Evolutionary conservation across 2,888 invertebrate species (phyloP).

Genomic region (Cantharis flavilabris): DNA sequence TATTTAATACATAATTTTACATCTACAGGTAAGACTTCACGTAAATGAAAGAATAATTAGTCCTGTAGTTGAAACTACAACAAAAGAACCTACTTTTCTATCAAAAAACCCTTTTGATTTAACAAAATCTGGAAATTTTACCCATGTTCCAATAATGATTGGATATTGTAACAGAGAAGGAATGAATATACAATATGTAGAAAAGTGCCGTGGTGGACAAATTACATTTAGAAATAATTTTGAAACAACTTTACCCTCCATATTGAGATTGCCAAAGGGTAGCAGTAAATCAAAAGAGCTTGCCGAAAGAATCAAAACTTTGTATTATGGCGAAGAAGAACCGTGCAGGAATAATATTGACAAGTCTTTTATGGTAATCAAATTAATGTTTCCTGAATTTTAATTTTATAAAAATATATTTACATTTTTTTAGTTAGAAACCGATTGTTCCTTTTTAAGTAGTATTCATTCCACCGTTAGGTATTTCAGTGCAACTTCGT

Average conservation of each 20-base stretch:
- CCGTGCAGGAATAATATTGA: conserved; percentile 19
- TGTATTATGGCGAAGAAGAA: conserved; percentile 31
- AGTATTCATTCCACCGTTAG: conserved; percentile 37
- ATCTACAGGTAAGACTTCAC: background rate
- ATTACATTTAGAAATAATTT: conserved; percentile 26
- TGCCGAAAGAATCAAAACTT: conserved; percentile 31
- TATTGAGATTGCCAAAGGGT: conserved; percentile 24
- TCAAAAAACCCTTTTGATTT: conserved; percentile 37
- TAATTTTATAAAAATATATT: background rate
- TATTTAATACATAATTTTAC: background rate
- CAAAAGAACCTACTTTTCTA: conserved; percentile 35
- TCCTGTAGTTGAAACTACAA: conserved; percentile 34
- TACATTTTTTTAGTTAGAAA: conserved; percentile 42
- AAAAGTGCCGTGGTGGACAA: conserved; percentile 20
- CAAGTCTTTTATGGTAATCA: conserved; percentile 4
- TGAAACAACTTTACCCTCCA: conserved; percentile 32
- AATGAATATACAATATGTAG: conserved; percentile 32
- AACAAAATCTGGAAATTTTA: conserved; percentile 35
- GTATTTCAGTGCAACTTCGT: conserved; percentile 37
- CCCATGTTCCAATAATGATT: conserved; percentile 41
- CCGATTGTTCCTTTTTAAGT: conserved; percentile 45
- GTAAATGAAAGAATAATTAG: conserved; percentile 21
- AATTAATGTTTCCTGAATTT: background rate
- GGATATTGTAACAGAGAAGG: conserved; percentile 43
- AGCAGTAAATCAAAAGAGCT: conserved; percentile 25